Conservation (phyloP, 2,797 vertebrate species). For the Pampus argenteus region DNA sequence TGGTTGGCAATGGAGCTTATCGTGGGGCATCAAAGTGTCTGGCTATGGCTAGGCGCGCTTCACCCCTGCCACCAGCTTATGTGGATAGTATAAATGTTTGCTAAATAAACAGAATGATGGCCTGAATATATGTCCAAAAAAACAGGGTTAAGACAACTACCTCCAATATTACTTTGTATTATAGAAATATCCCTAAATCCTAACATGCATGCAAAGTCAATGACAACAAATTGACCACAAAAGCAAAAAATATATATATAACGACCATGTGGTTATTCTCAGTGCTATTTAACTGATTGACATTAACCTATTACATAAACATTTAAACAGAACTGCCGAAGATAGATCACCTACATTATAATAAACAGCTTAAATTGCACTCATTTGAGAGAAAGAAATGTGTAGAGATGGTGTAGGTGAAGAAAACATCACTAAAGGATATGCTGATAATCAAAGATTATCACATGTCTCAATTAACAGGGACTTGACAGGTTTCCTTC, state of each 20-base stretch:
- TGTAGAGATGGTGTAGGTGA: background rate
- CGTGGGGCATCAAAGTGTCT: constrained; percentile 41
- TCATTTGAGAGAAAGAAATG: background rate
- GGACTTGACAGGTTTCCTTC: background rate
- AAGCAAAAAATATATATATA: background rate
- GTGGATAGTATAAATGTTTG: constrained; percentile 20
- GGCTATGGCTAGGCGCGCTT: constrained; percentile 1
- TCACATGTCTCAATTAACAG: background rate
- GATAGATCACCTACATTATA: background rate
- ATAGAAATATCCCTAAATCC: background rate
- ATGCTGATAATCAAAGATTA: background rate
- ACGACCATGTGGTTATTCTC: background rate
- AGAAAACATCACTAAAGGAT: constrained; percentile 1
- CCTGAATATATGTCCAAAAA: constrained; percentile 13
- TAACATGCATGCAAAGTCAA: background rate
- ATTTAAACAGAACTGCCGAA: background rate
- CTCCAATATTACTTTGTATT: background rate
- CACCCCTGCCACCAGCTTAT: background rate
- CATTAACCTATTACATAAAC: background rate
- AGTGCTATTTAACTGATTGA: background rate
- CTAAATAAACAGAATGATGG: background rate
- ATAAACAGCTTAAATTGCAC: background rate
- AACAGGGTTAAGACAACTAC: background rate
- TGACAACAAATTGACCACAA: background rate
- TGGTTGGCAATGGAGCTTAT: constrained; percentile 43